Conservation (phyloP, 2,797 vertebrate species). For the Chrosomus eos region DNA sequence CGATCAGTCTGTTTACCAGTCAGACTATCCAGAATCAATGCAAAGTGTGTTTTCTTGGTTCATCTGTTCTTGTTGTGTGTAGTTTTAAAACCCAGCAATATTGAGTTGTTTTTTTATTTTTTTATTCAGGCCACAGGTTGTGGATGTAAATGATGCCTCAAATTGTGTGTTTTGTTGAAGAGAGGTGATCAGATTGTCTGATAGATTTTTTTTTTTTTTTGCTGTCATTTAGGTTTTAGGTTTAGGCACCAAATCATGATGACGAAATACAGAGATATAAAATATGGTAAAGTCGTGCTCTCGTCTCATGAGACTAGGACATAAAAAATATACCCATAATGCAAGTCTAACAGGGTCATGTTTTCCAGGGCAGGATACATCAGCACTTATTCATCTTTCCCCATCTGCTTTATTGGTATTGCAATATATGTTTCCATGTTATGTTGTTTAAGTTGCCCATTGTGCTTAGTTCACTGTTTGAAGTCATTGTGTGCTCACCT, state of each 20-base stretch:
- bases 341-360: not conserved
- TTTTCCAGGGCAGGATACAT: not conserved
- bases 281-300: conserved; percentile 14
- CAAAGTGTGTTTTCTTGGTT: not conserved
- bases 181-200: not conserved
- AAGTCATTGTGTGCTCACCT: not conserved
- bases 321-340: conserved; percentile 25
- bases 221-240: not conserved
- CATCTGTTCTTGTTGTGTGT: not conserved
- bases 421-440: not conserved
- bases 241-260: too few relatives aligned
- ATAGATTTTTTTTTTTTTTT: too few relatives aligned
- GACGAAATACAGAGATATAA: not conserved
- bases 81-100: not conserved
- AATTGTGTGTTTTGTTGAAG: not conserved
- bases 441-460: not conserved
- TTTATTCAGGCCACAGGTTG: not conserved
- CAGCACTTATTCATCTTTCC: conserved; percentile 6
- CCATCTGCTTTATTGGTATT: not conserved
- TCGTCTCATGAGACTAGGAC: conserved; percentile 23
- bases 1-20: not conserved
- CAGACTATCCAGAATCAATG: not conserved
- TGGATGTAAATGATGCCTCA: not conserved
- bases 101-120: accelerated
- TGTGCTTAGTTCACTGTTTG: not conserved